Base-by-base conservation (phyloP, 2,797 vertebrate species). In the Hafferia zeledoni region DNA sequence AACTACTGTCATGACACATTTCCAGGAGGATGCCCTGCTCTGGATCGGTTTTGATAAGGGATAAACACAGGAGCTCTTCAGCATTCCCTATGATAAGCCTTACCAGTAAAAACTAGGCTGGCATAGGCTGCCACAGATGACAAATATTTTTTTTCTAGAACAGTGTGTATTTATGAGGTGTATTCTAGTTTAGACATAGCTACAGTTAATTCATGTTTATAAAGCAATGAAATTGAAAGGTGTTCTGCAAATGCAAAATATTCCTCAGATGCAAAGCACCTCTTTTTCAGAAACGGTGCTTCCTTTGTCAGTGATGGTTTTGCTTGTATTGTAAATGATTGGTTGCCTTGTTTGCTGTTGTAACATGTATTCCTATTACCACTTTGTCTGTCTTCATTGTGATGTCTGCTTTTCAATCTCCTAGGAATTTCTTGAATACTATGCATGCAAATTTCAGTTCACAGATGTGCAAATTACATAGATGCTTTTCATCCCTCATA, bases 401-500 rank as follows among this genome's bases (percentile, higher is more conserved):
- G 56, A 82, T 87, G 89, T 86, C 91, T 97, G 69, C 80, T 70
- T 94, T 94, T 93, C 80, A 86, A 5, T 90, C 76, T 89, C 87
- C 64, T 76, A 93, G 70, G 91, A 81, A 95, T 95, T 96, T 96
- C 74, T 91, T 90, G 86, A 93, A 93, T 84, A 82, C 59, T 94
- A 43, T 88, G 78, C 44, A 95, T 95, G 95, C 93, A 95, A 93
- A 95, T 96, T 87, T 96, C 64, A 71, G 33, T 68, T 94, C 82
- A 91, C 82, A 93, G 96, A 94, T 91, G 87, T 94, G 89, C 69
- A 96, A 95, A 96, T 95, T 89, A 80, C 53, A 70, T 5, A 89
- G 68, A 85, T 2, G 30, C 35, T 83, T 96, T 91, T 61, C 57
- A 93, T 75, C 39, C 28, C 79, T 91, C 89, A 69, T 33, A 96